Evolutionary conservation across 2,888 invertebrate species (phyloP).

Genomic region (Mystacides longicornis): DNA sequence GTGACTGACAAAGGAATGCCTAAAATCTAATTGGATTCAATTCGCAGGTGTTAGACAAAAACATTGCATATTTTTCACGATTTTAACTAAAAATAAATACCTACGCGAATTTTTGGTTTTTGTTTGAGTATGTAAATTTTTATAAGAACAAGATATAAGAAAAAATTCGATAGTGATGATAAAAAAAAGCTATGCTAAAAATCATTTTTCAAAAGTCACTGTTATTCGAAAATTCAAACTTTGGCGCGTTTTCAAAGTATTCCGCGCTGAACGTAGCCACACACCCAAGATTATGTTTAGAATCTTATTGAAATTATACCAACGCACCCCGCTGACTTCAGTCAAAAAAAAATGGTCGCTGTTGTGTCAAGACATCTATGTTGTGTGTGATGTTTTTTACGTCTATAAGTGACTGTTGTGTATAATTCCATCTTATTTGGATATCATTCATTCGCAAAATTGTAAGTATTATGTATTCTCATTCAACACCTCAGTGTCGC

Average conservation of each 20-base stretch:
- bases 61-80: no score
- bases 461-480: constrained; percentile 9
- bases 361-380: constrained; percentile 16
- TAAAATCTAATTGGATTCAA: no score
- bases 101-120: no score
- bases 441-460: not conserved
- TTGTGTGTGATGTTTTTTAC: constrained; percentile 17
- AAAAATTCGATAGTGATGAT: no score
- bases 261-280: constrained; percentile 9
- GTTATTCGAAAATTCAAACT: no score
- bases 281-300: not conserved
- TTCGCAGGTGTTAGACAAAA: no score
- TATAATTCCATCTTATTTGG: not conserved
- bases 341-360: constrained; percentile 18
- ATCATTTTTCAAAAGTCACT: no score
- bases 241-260: not conserved
- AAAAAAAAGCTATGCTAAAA: no score
- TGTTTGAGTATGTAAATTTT: no score
- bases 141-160: no score
- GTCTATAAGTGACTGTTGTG: constrained; percentile 2
- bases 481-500: constrained; percentile 2
- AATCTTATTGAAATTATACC: constrained; percentile 4
- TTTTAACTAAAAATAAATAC: no score
- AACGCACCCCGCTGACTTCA: constrained; percentile 13
- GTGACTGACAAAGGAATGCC: no score